Evolutionary conservation across 2,888 invertebrate genomes (phyloP).

Genomic region (Thelaira solivaga): DNA sequence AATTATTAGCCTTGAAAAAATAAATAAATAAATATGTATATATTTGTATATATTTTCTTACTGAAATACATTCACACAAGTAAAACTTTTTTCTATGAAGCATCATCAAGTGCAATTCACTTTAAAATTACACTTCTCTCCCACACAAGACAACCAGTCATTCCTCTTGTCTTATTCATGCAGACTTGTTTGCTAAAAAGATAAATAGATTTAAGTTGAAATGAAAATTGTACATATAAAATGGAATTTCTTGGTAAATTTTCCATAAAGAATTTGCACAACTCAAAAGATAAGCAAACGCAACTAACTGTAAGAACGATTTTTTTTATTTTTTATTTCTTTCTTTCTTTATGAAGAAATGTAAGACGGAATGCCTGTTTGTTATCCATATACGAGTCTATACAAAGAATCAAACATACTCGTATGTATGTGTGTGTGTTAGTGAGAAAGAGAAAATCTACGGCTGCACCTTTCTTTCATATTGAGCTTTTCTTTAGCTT

Average conservation of each 20-base stretch:
- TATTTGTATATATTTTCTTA: too few relatives aligned
- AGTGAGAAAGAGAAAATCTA: too few relatives aligned
- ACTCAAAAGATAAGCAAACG: constrained; percentile 45
- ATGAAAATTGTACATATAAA: not conserved
- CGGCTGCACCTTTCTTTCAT: too few relatives aligned
- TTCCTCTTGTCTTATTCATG: not conserved
- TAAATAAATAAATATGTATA: too few relatives aligned
- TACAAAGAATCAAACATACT: too few relatives aligned
- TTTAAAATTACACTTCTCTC: not conserved
- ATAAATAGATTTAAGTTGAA: constrained; percentile 36
- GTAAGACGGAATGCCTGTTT: not conserved
- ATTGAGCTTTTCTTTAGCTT: not conserved
- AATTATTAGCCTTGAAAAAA: too few relatives aligned
- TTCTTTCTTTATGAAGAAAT: not conserved
- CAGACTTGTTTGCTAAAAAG: not conserved
- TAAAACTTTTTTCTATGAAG: not conserved
- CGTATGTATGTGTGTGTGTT: too few relatives aligned
- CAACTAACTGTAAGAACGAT: constrained; percentile 22
- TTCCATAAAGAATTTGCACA: constrained; percentile 26
- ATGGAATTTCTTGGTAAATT: constrained; percentile 30
- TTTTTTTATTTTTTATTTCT: not conserved
- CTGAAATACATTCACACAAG: too few relatives aligned
- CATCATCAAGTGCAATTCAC: constrained; percentile 3
- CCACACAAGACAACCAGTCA: not conserved
- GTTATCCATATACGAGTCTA: not conserved